Conservation (phyloP, 2,113 vertebrate species). For the Cololabis saira region DNA sequence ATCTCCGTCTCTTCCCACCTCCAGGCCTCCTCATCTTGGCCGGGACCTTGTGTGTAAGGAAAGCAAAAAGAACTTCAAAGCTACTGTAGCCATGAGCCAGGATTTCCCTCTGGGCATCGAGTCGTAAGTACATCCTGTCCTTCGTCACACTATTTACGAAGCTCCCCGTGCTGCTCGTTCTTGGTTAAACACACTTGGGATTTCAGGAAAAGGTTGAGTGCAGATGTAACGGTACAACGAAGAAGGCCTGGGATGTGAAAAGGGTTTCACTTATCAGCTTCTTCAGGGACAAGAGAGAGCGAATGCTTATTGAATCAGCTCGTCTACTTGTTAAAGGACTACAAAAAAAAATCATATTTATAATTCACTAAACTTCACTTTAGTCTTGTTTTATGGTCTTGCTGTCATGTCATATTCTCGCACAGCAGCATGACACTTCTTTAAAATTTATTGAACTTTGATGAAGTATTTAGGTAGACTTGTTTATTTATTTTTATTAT, state of each 20-base stretch:
- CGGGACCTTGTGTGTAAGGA: constrained; percentile 96
- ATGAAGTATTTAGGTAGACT: too few species aligned
- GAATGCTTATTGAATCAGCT: too few species aligned
- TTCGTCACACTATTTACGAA: constrained; percentile 46
- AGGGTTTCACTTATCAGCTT: constrained; percentile 1
- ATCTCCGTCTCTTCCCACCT: constrained; percentile 25
- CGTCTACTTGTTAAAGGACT: too few species aligned
- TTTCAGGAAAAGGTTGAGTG: constrained; percentile 5
- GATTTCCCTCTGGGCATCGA: constrained; percentile 94
- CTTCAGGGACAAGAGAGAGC: too few species aligned
- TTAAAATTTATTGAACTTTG: neutral
- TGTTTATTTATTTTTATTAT: too few species aligned
- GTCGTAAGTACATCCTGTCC: constrained; percentile 84
- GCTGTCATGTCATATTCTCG: too few species aligned
- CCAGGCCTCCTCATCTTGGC: constrained; percentile 93
- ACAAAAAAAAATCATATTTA: too few species aligned
- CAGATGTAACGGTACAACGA: constrained; percentile 51
- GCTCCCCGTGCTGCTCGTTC: constrained; percentile 31
- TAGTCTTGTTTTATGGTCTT: too few species aligned
- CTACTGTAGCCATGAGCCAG: constrained; percentile 97
- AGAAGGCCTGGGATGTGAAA: constrained; percentile 31
- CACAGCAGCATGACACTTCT: neutral
- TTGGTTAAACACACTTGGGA: constrained; percentile 27
- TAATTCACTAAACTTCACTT: too few species aligned
- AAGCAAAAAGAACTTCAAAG: constrained; percentile 97